phyloP scores from a whole-genome alignment of 1,140 invertebrate genomes.

The Harpegnathos saltator region DNA sequence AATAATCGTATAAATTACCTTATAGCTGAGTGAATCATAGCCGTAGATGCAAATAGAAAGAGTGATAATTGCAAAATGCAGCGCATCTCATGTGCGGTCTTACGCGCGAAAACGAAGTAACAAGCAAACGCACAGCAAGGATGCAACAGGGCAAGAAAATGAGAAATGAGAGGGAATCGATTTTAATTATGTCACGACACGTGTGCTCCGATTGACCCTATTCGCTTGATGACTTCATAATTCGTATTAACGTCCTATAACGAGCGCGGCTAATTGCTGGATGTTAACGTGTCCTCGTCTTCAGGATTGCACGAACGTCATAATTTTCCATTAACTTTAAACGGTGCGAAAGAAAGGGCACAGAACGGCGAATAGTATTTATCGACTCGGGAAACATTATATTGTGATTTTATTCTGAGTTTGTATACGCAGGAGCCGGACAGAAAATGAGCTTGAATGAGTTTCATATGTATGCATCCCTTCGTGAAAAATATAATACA shows the following conservation, averaged over 20 bases:
- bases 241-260: constrained; percentile 30
- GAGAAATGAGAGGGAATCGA: constrained; percentile 1
- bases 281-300: background rate
- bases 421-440: too few relatives aligned
- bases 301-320: too few relatives aligned
- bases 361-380: background rate
- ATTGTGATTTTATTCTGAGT: background rate
- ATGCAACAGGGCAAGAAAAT: background rate
- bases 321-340: constrained; percentile 42
- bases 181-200: constrained; percentile 18
- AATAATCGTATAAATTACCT: background rate
- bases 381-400: background rate
- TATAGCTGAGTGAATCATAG: background rate
- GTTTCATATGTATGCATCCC: too few relatives aligned
- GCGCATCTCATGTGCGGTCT: background rate
- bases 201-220: background rate
- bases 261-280: constrained; percentile 8
- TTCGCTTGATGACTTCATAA: constrained; percentile 31
- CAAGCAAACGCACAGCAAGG: background rate
- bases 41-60: background rate
- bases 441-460: too few relatives aligned
- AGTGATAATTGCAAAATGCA: background rate
- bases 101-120: constrained; percentile 2
- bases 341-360: background rate
- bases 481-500: too few relatives aligned